phyloP scores from a whole-genome alignment of 1,140 invertebrate genomes.

The Dendrolimus punctatus region DNA sequence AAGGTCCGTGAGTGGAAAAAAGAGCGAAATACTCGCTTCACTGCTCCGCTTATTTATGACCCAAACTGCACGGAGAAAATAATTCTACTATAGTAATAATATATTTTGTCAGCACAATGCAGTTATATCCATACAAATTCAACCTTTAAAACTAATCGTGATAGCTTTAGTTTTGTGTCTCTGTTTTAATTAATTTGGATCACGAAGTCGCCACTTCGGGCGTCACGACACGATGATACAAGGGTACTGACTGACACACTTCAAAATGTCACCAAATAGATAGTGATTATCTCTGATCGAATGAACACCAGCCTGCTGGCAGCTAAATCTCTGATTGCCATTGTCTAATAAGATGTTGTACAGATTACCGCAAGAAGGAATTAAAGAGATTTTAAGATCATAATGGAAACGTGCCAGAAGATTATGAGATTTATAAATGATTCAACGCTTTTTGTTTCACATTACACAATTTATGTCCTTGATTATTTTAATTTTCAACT shows the following conservation, averaged over 20 bases:
- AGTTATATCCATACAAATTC: slow-evolving; percentile 43
- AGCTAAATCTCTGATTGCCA: slow-evolving; percentile 24
- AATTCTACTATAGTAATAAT: background rate
- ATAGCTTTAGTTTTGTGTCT: slow-evolving; percentile 66
- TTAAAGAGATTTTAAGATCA: slow-evolving; percentile 10
- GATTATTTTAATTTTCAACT: too few species aligned
- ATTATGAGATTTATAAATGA: slow-evolving; percentile 13
- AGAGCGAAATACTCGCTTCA: too few species aligned
- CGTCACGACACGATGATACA: slow-evolving; percentile 59
- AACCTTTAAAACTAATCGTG: slow-evolving; percentile 53
- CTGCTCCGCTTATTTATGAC: too few species aligned
- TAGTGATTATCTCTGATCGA: slow-evolving; percentile 48
- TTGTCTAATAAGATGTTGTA: slow-evolving; percentile 19
- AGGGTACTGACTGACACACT: slow-evolving; percentile 61
- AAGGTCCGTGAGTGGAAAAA: too few species aligned
- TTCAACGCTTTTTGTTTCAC: background rate
- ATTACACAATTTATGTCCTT: too few species aligned
- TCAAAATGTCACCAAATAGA: slow-evolving; percentile 67
- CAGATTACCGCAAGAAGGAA: slow-evolving; percentile 15
- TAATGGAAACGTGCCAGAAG: slow-evolving; percentile 14
- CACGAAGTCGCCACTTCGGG: slow-evolving; percentile 66
- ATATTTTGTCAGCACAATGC: slow-evolving; percentile 1
- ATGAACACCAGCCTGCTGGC: slow-evolving; percentile 21
- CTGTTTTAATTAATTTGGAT: slow-evolving; percentile 71
- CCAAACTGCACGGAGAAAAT: too few species aligned